Evolutionary conservation across 2,797 vertebrate species (phyloP).

Genomic region (Leptoclinus maculatus): DNA sequence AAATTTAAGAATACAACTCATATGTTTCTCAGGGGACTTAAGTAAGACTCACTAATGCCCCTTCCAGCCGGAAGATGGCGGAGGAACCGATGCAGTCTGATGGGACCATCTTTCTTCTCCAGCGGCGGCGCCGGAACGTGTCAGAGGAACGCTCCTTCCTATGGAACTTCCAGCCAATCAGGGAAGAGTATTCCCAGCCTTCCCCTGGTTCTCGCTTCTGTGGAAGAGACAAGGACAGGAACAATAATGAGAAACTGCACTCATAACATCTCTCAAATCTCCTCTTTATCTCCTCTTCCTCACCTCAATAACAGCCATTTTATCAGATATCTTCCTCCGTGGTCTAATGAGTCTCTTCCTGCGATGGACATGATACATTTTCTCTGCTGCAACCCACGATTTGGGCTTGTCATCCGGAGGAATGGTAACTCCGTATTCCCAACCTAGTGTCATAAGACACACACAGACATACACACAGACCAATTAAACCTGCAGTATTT

Average conservation of each 20-base stretch:
- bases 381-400: slow-evolving; percentile 96
- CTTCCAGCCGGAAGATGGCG: slow-evolving; percentile 97
- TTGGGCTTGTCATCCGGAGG: slow-evolving; percentile 94
- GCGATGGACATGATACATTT: slow-evolving; percentile 96
- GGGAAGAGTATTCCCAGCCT: slow-evolving; percentile 97
- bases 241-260: neutral
- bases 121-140: slow-evolving; percentile 92
- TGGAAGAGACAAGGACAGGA: slow-evolving; percentile 2
- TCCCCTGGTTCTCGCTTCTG: slow-evolving; percentile 81
- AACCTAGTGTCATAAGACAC: slow-evolving; percentile 83
- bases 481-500: neutral
- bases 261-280: neutral
- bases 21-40: slow-evolving; percentile 12
- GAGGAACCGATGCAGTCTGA: slow-evolving; percentile 89
- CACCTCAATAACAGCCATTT: slow-evolving; percentile 79
- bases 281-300: neutral
- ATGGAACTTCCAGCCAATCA: slow-evolving; percentile 99
- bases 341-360: slow-evolving; percentile 89
- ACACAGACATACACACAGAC: neutral
- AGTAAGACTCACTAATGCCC: slow-evolving; percentile 88
- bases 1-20: slow-evolving; percentile 11
- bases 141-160: slow-evolving; percentile 92
- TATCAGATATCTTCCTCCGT: slow-evolving; percentile 86
- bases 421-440: slow-evolving; percentile 97
- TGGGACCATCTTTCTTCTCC: slow-evolving; percentile 96